Evolutionary conservation across 2,797 vertebrate genomes (phyloP).

Genomic region (Cossypha heuglini): DNA sequence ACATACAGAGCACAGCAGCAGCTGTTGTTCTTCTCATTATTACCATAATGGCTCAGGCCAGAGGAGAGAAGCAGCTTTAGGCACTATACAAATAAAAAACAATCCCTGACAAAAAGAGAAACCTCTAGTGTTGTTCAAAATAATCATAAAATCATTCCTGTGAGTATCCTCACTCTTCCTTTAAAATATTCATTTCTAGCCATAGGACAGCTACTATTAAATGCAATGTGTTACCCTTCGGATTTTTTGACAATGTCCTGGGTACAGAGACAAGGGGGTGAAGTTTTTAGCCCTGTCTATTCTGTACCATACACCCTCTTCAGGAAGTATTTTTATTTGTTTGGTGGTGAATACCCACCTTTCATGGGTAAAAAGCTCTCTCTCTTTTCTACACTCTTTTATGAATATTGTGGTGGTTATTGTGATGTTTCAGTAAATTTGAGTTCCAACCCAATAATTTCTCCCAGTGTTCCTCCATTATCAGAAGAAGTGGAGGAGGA

Average conservation of each 20-base stretch:
- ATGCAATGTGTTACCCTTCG: not conserved
- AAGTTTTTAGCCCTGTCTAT: not conserved
- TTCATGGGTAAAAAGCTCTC: not conserved
- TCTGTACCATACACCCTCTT: not conserved
- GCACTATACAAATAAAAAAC: not conserved
- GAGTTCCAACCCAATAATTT: not conserved
- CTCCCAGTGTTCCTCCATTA: not conserved
- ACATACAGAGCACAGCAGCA: not conserved
- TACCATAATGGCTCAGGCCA: not conserved
- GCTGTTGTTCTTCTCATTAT: conserved; percentile 14
- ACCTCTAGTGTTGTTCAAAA: not conserved
- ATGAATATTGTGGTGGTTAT: not conserved
- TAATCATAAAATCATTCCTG: not conserved
- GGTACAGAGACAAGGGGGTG: not conserved
- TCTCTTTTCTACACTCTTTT: not conserved
- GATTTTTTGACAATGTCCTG: not conserved
- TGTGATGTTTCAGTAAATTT: not conserved
- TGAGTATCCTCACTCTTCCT: not conserved
- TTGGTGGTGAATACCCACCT: not conserved
- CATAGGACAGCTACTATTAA: not conserved
- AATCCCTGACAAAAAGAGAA: not conserved
- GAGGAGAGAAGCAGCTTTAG: not conserved
- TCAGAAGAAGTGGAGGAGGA: accelerated
- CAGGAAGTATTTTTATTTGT: not conserved
- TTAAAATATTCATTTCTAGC: not conserved